phyloP scores from a whole-genome alignment of 2,888 invertebrate genomes.

The Abrostola triplasia region DNA sequence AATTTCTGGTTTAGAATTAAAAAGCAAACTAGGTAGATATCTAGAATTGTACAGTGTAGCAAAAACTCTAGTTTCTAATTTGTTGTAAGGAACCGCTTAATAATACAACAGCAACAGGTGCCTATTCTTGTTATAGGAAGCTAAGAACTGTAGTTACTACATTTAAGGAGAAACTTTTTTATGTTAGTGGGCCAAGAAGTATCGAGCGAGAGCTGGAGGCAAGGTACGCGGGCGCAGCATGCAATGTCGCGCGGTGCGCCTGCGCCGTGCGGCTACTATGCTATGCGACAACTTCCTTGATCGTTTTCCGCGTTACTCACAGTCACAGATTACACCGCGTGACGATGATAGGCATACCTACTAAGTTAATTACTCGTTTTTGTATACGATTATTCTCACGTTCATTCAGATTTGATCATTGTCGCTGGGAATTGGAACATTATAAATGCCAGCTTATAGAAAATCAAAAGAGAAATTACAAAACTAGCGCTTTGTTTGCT shows the following conservation, averaged over 20 bases:
- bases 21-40: background rate
- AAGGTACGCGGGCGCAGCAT: constrained; percentile 36
- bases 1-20: too few relatives aligned
- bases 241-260: constrained; percentile 10
- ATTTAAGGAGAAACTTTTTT: constrained; percentile 73
- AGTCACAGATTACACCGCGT: constrained; percentile 22
- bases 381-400: constrained; percentile 33
- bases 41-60: background rate
- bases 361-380: constrained; percentile 29
- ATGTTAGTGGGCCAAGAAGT: constrained; percentile 69
- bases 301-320: constrained; percentile 16
- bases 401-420: constrained; percentile 11
- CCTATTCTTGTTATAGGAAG: constrained; percentile 51
- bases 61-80: constrained; percentile 18
- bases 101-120: constrained; percentile 44
- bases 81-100: constrained; percentile 32
- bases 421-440: constrained; percentile 30
- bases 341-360: constrained; percentile 11
- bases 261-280: constrained; percentile 6
- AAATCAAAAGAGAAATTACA: constrained; percentile 32
- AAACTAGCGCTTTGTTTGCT: constrained; percentile 10
- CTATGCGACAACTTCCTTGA: constrained; percentile 30
- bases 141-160: constrained; percentile 52
- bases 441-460: constrained; percentile 11
- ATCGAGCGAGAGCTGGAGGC: constrained; percentile 51